Evolutionary conservation across 2,113 vertebrate genomes (phyloP), one percentile per base, ranked within the genome.

Genomic region (Melanerpes aurifrons): DNA sequence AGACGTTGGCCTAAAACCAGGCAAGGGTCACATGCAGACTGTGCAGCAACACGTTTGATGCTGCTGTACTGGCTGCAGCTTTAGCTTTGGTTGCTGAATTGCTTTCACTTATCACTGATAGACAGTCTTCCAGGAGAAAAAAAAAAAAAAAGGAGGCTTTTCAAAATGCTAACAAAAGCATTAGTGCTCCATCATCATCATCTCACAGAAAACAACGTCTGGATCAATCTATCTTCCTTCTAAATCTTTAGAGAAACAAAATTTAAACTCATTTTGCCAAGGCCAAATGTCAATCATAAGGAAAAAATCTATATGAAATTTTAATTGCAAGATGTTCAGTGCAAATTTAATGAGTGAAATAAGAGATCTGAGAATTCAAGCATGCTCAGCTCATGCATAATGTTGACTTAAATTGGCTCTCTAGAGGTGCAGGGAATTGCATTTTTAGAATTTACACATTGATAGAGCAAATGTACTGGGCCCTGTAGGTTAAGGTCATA

Each of bases 271-370:
- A 73, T 96, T 97, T 97, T 95, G 88, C 97, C 97, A 96, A 97
- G 97, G 97, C 98, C 98, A 98, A 97, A 97, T 97, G 98, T 97
- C 98, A 98, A 97, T 98, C 98, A 98, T 95, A 96, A 96, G 97
- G 94, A 95, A 97, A 95, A 97, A 97, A 97, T 97, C 96, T 96
- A 96, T 97, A 97, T 97, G 95, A 98, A 98, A 97, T 97, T 98
- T 98, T 98, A 98, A 98, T 98, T 98, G 98, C 97, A 97, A 98
- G 97, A 97, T 97, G 98, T 97, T 97, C 97, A 19, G 97, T 96
- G 98, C 96, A 97, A 97, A 96, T 97, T 97, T 98, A 98, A 98
- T 97, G 98, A 98, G 97, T 96, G 96, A 97, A 98, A 97, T 97
- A 98, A 97, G 97, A 98, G 98, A 97, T 96, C 96, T 95, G 97